phyloP scores from a whole-genome alignment of 1,140 invertebrate genomes.

The Hesperophylax magnus region DNA sequence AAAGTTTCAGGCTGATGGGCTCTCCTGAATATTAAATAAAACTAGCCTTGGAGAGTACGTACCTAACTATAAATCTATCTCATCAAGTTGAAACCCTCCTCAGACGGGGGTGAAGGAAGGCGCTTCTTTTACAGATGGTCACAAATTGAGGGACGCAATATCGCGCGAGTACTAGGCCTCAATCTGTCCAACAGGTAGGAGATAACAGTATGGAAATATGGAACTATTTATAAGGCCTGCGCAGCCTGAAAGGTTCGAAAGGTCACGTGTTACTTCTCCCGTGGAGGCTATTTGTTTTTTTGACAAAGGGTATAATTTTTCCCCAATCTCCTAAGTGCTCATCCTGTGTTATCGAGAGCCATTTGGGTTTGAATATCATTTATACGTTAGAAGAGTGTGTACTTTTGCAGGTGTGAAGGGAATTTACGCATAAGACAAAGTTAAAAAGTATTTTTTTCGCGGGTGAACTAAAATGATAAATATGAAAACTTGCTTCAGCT shows the following conservation, averaged over 20 bases:
- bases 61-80: slow-evolving; percentile 51
- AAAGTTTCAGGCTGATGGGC: slow-evolving; percentile 35
- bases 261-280: not conserved
- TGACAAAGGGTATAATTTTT: slow-evolving; percentile 20
- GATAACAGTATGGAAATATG: slow-evolving; percentile 2
- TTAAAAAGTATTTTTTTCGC: too few species aligned
- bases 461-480: too few species aligned
- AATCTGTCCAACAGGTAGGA: slow-evolving; percentile 54
- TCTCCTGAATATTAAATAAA: slow-evolving; percentile 56
- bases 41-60: slow-evolving; percentile 32
- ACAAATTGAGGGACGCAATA: slow-evolving; percentile 52
- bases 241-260: slow-evolving; percentile 10
- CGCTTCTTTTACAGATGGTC: slow-evolving; percentile 36
- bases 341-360: not conserved
- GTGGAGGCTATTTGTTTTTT: not conserved
- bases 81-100: slow-evolving; percentile 22
- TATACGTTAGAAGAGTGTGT: not conserved
- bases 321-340: slow-evolving; percentile 23
- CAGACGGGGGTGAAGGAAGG: not conserved
- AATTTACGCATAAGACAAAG: not conserved
- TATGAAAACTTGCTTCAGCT: too few species aligned
- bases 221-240: not conserved
- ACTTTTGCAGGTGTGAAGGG: not conserved
- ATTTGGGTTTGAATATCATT: slow-evolving; percentile 13
- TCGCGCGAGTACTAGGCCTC: slow-evolving; percentile 33